Base-by-base conservation (phyloP, 2,113 vertebrate species). In the Gila orcuttii region DNA sequence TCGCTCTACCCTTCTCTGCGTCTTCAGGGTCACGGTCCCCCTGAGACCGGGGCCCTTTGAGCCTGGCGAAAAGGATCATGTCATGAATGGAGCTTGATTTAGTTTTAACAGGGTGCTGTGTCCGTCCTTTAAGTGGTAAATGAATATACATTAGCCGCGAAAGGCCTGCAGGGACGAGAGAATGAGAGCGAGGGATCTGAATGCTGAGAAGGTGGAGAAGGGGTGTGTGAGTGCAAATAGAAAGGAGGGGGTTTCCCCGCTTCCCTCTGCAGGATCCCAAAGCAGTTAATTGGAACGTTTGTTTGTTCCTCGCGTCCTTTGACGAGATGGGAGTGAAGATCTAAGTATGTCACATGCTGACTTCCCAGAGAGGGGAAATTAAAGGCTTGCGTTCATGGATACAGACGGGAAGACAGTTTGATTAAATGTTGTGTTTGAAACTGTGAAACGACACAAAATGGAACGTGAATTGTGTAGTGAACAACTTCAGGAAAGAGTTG, bases 231-330 rank as follows among this genome's bases (percentile, higher is more conserved):
- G 85, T 57, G 39, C 76, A 74, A 84, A 50, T 89, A 90, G 83
- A 86, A 83, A 55, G 68, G 66, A 76, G 79, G 81, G 60, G 60
- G 78, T 50, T 80, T 82, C 57, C 57, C 78, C 71, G 80, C 76
- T 86, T 89, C 93, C 93, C 91, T 93, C 93, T 91, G 84, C 94
- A 92, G 94, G 93, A 92, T 91, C 93, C 89, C 91, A 89, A 91
- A 91, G 93, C 86, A 77, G 93, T 95, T 94, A 95, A 95, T 95
- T 95, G 93, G 93, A 93, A 92, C 88, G 92, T 93, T 94, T 93
- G 92, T 94, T 91, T 92, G 91, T 92, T 91, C 91, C 92, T 93
- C 92, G 90, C 92, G 91, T 94, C 91, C 92, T 94, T 94, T 93
- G 91, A 93, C 93, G 91, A 93, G 92, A 94, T 91, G 93, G 89